Percentiles rank a stretch among this genome's conserved stretches.
Conservation (phyloP, 2,113 vertebrate species). For the Sphyrna mokarran region DNA sequence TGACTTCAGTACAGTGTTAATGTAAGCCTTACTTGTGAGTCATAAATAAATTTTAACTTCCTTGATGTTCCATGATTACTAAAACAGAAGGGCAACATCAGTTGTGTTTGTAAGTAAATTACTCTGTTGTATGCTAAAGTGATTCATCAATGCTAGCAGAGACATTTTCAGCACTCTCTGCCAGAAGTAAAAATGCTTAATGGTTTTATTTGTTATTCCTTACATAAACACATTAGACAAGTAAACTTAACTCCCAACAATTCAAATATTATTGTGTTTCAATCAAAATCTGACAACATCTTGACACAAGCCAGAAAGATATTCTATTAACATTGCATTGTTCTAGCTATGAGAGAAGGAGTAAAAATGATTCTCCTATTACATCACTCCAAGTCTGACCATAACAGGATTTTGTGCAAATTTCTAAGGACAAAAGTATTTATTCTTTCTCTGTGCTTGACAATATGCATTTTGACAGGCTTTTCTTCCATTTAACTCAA, state of each 20-base stretch:
- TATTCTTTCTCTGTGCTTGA: too few species aligned
- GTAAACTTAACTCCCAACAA: not conserved
- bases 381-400: too few species aligned
- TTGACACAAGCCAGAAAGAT: not conserved
- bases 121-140: not conserved
- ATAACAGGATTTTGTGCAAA: too few species aligned
- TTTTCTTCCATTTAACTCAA: too few species aligned
- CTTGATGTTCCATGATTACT: not conserved
- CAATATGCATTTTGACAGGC: too few species aligned
- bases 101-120: not conserved
- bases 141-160: not conserved
- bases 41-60: not conserved
- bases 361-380: too few species aligned
- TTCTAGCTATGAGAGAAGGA: too few species aligned
- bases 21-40: not conserved
- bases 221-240: not conserved
- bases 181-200: not conserved
- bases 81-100: not conserved
- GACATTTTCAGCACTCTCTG: not conserved
- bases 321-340: not conserved
- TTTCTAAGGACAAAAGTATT: too few species aligned
- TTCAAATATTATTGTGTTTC: not conserved
- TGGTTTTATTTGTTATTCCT: not conserved
- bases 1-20: not conserved
- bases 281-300: not conserved